phyloP scores from a whole-genome alignment of 2,113 vertebrate species.

The Trichomycterus rosablanca region DNA sequence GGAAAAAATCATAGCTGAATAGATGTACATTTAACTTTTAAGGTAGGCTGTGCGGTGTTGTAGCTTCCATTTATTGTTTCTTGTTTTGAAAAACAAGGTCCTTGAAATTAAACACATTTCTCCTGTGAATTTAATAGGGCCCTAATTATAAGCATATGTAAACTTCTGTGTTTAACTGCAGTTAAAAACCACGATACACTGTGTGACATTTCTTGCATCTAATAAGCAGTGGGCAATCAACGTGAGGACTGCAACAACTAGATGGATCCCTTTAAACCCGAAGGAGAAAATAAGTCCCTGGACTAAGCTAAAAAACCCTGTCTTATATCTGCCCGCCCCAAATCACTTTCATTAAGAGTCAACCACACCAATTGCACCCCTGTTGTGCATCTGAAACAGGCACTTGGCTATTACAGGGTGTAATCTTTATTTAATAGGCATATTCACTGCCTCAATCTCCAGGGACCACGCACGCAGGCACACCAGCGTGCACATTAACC shows the following conservation, averaged over 20 bases:
- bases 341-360: constrained; percentile 75
- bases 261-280: constrained; percentile 50
- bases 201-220: constrained; percentile 51
- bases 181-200: no score
- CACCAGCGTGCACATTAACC: constrained; percentile 39
- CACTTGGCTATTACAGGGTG: constrained; percentile 82
- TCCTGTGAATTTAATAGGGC: no score
- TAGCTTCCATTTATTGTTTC: no score
- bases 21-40: no score
- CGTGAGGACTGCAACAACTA: constrained; percentile 1
- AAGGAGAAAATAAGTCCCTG: constrained; percentile 60
- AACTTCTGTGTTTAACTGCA: no score
- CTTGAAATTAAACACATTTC: no score
- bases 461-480: constrained; percentile 67
- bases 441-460: constrained; percentile 85
- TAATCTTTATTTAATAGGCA: constrained; percentile 99
- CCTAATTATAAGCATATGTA: no score
- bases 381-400: constrained; percentile 71
- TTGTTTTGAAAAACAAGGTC: no score
- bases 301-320: constrained; percentile 63
- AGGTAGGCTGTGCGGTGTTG: no score
- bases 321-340: constrained; percentile 51
- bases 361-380: constrained; percentile 69
- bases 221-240: constrained; percentile 62
- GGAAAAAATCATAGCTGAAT: no score